A percentile compares a stretch with the other conserved stretches of the same genome.
These are phyloP conservation scores for Hucho hucho DNA, from an alignment of 2,113 vertebrate species.

Conservation along the genomic window DNA sequence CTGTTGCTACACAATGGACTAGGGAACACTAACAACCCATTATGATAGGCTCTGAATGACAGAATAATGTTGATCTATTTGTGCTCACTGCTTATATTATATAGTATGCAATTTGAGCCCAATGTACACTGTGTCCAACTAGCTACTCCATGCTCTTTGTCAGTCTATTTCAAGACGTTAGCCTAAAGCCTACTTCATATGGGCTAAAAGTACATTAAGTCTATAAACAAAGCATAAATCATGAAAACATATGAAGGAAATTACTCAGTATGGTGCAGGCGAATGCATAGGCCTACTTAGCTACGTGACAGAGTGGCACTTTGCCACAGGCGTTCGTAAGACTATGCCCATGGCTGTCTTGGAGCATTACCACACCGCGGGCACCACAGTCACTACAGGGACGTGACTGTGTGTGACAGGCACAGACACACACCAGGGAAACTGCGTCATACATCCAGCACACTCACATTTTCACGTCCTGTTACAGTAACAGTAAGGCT, in stretches of 20 bases:
- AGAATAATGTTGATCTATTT: background rate
- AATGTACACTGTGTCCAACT: background rate
- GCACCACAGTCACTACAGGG: conserved; percentile 41
- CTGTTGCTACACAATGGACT: conserved; percentile 37
- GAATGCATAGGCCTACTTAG: background rate
- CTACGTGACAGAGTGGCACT: conserved; percentile 32
- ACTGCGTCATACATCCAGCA: background rate
- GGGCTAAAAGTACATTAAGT: background rate
- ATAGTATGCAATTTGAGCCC: background rate
- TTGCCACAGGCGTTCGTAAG: conserved; percentile 37
- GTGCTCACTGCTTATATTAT: background rate
- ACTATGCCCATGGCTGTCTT: conserved; percentile 28
- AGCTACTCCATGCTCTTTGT: background rate
- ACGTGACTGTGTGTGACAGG: conserved; percentile 40
- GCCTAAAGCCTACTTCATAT: background rate
- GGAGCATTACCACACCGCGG: conserved; percentile 14
- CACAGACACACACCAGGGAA: conserved; percentile 32
- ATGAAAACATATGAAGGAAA: background rate
- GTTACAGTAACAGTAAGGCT: too few species aligned
- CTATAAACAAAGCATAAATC: background rate
- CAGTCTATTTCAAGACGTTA: background rate
- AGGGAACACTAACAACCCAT: conserved; percentile 42
- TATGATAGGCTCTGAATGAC: conserved; percentile 4
- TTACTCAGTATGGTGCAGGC: background rate
- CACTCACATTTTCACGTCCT: too few species aligned